Evolutionary conservation across 2,113 vertebrate genomes (phyloP).

Genomic region (Tinamus guttatus): DNA sequence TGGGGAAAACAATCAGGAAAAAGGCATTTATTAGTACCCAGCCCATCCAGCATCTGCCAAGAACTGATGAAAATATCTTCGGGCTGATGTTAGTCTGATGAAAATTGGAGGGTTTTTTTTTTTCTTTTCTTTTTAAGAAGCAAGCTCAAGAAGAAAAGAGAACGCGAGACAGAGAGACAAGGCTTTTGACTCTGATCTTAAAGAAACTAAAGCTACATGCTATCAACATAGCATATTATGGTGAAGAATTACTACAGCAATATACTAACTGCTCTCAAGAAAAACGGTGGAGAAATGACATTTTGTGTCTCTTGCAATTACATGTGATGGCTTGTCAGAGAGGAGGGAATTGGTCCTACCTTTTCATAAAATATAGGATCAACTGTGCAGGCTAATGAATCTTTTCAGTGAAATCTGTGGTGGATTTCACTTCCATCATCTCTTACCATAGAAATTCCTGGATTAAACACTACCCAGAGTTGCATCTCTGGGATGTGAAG

Average conservation of each 20-base stretch:
- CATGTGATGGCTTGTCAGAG: neutral
- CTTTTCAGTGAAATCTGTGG: neutral
- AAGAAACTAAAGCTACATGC: neutral
- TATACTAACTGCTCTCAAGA: neutral
- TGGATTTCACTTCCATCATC: neutral
- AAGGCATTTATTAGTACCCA: slow-evolving; percentile 25
- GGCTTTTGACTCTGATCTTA: neutral
- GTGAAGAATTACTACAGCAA: neutral
- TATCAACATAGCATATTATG: neutral
- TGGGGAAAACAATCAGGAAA: slow-evolving; percentile 33
- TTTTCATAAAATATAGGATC: neutral
- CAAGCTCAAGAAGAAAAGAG: neutral
- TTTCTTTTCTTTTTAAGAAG: neutral
- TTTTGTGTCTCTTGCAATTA: neutral
- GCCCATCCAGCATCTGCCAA: slow-evolving; percentile 44
- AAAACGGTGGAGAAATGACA: neutral
- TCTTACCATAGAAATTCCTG: neutral
- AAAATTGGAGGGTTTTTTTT: neutral
- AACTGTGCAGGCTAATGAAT: neutral
- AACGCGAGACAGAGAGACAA: neutral
- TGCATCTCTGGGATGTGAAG: neutral
- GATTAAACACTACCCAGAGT: neutral
- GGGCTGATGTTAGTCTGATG: slow-evolving; percentile 7
- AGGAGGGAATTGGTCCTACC: neutral
- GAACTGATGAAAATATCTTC: slow-evolving; percentile 57